Evolutionary conservation across 2,888 invertebrate species (phyloP), one percentile per base, ranked within the genome.

Genomic region (Pachydiplax longipennis): DNA sequence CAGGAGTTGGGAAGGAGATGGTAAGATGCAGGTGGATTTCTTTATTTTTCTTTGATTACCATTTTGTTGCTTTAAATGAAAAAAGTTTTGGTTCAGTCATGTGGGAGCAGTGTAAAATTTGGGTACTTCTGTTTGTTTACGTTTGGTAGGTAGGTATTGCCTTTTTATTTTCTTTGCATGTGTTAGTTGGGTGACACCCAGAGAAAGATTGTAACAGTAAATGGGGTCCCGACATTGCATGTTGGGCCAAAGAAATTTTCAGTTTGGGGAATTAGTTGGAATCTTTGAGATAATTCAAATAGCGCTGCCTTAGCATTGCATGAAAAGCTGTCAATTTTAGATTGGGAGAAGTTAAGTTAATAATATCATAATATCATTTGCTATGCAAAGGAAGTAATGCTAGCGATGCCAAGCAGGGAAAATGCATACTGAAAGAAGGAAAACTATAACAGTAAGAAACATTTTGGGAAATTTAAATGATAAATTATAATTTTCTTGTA

Each of bases 101-200:
- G 53, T 87, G 87, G 87, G 87, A 87, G 87, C 87, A 37, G 87
- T 87, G 37, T 87, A 87, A 65, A 44, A 87, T 87, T 87, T 87
- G 87, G 87, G 87, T 87, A 87, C 87, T 87, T 87, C 87, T 37
- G 35, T 87, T 87, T 87, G n/a, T 87, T 87, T 87, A 87, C 61
- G 87, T 87, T 87, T 87, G 87, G 87, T 87, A 87, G 87, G 87
- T 87, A 87, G 87, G 87, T 87, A 87, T 87, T 87, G 87, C 87
- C 87, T 61, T 87, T 83, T 87, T 87, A 87, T 87, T 87, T 87
- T 87, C 87, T 87, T 87, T 87, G 87, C 87, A 87, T 87, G 87
- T 61, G 61, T 87, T 61, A 58, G 40, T 87, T 35, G 87, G 87
- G 65, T 87, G 87, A 22, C 87, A 22, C 25, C 61, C 87, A n/a